phyloP scores from a whole-genome alignment of 1,140 invertebrate species.

The Homalodisca vitripennis region DNA sequence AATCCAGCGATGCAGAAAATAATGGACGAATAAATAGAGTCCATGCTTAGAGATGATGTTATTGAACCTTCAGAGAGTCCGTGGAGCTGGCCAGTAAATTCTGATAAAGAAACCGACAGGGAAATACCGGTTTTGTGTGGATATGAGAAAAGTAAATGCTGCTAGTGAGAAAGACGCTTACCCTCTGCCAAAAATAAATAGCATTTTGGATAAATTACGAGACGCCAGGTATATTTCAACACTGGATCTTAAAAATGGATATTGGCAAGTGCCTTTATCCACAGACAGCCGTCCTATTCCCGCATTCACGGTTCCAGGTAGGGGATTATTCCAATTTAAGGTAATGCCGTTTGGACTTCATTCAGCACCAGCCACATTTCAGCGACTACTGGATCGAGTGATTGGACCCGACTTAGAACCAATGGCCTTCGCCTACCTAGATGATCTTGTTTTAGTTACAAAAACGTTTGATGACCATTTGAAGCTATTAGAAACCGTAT shows the following conservation, averaged over 20 bases:
- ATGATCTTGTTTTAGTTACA: slow-evolving; percentile 43
- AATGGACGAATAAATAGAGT: slow-evolving; percentile 35
- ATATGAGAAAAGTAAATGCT: slow-evolving; percentile 50
- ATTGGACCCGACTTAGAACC: slow-evolving; percentile 31
- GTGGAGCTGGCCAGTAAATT: slow-evolving; percentile 48
- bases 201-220: slow-evolving; percentile 43
- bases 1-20: slow-evolving; percentile 12
- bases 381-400: slow-evolving; percentile 42
- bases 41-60: slow-evolving; percentile 45
- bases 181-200: slow-evolving; percentile 42
- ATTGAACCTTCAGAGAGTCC: slow-evolving; percentile 48
- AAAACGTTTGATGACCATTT: slow-evolving; percentile 40
- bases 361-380: slow-evolving; percentile 42
- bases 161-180: slow-evolving; percentile 45
- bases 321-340: slow-evolving; percentile 44
- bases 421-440: slow-evolving; percentile 38
- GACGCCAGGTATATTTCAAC: slow-evolving; percentile 42
- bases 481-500: slow-evolving; percentile 36
- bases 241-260: slow-evolving; percentile 43
- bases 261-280: slow-evolving; percentile 36
- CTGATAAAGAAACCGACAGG: slow-evolving; percentile 48
- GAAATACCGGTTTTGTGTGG: slow-evolving; percentile 49
- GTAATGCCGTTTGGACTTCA: slow-evolving; percentile 47
- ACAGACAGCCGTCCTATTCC: slow-evolving; percentile 27
- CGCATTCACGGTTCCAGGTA: slow-evolving; percentile 38